Evolutionary conservation across 2,888 invertebrate species (phyloP).

Genomic region (Oscheius myriophilus): DNA sequence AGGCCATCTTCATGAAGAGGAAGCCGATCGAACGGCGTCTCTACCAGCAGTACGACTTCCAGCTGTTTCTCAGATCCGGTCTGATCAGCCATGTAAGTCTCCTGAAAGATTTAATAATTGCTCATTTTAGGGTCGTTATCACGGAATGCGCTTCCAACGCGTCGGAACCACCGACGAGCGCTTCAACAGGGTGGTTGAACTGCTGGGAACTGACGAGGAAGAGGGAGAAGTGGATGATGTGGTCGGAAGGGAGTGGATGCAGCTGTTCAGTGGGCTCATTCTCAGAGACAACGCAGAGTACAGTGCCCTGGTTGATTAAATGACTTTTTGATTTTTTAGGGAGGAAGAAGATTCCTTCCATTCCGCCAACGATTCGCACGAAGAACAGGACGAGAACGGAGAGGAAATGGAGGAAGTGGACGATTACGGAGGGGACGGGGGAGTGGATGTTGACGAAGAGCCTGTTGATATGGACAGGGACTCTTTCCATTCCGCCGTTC

Average conservation of each 20-base stretch:
- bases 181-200: neutral
- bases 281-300: neutral
- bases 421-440: neutral
- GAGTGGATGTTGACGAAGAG: neutral
- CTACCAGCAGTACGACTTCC: conserved; percentile 2
- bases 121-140: neutral
- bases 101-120: too few species aligned
- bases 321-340: too few species aligned
- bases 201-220: neutral
- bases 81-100: neutral
- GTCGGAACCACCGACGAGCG: neutral
- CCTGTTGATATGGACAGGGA: neutral
- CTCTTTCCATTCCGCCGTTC: conserved; percentile 9
- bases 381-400: neutral
- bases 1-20: conserved; percentile 11
- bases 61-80: conserved; percentile 9
- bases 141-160: conserved; percentile 9
- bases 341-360: neutral
- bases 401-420: neutral
- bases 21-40: neutral
- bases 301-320: too few species aligned
- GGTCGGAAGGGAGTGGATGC: conserved; percentile 4
- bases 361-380: neutral
- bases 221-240: conserved; percentile 1
- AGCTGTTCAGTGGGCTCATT: neutral